A percentile compares a stretch with the other conserved stretches of the same genome.
These are phyloP conservation scores for Shargacucullia verbasci DNA, from an alignment of 2,888 invertebrate species.

Conservation along the genomic window DNA sequence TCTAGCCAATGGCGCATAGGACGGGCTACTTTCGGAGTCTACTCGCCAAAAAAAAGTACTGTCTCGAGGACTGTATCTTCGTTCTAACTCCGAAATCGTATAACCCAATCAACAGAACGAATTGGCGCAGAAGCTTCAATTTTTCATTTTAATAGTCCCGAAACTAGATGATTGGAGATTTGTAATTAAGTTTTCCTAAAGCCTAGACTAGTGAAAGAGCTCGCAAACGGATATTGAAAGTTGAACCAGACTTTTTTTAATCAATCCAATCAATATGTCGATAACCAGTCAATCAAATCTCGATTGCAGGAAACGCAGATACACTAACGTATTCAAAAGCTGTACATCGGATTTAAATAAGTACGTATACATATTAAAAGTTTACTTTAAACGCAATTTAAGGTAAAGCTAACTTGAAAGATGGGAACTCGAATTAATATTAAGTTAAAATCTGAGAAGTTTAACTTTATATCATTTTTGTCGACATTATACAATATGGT, in stretches of 20 bases:
- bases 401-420: too few relatives aligned
- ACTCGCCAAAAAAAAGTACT: too few relatives aligned
- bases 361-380: neutral
- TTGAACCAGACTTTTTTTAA: constrained; percentile 47
- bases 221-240: constrained; percentile 50
- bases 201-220: constrained; percentile 29
- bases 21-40: too few relatives aligned
- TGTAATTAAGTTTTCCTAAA: constrained; percentile 50
- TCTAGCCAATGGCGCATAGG: too few relatives aligned
- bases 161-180: constrained; percentile 30
- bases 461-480: too few relatives aligned
- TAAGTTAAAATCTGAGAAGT: too few relatives aligned
- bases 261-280: constrained; percentile 43
- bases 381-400: too few relatives aligned
- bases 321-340: constrained; percentile 30
- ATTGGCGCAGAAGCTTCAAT: constrained; percentile 1
- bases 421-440: too few relatives aligned
- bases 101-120: constrained; percentile 21
- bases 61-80: too few relatives aligned
- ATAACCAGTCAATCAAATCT: constrained; percentile 52
- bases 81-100: neutral
- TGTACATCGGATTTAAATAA: constrained; percentile 7
- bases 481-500: too few relatives aligned
- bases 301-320: constrained; percentile 46
- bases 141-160: constrained; percentile 30